phyloP scores from a whole-genome alignment of 2,888 invertebrate species.

The Stenurella melanura region DNA sequence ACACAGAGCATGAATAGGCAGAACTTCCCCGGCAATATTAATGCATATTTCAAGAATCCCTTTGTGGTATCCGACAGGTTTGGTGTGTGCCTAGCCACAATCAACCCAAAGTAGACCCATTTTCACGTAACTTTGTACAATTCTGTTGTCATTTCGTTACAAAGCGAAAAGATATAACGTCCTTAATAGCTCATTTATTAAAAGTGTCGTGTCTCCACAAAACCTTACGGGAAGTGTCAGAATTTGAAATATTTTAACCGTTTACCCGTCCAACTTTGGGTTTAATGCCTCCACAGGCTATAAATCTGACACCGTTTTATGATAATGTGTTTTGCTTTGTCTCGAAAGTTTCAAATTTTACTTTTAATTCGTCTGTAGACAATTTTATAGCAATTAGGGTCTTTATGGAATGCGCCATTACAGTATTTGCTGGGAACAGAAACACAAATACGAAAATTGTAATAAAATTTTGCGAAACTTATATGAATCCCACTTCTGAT shows the following conservation, averaged over 20 bases:
- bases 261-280: slow-evolving; percentile 24
- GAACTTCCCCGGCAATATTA: not conserved
- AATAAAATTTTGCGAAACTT: no score
- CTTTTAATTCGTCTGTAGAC: not conserved
- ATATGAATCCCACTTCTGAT: no score
- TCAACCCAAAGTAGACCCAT: slow-evolving; percentile 1
- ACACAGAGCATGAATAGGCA: not conserved
- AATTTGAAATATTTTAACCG: slow-evolving; percentile 48
- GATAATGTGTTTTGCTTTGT: slow-evolving; percentile 9
- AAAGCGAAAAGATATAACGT: slow-evolving; percentile 23
- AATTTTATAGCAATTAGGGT: not conserved
- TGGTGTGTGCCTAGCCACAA: not conserved
- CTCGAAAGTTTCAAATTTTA: slow-evolving; percentile 7
- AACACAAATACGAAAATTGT: not conserved
- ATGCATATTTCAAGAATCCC: not conserved
- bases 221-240: slow-evolving; percentile 54
- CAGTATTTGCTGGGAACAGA: not conserved
- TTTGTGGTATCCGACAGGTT: not conserved
- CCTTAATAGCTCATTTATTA: slow-evolving; percentile 38
- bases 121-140: slow-evolving; percentile 7
- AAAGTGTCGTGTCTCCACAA: slow-evolving; percentile 45
- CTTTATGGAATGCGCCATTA: not conserved
- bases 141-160: slow-evolving; percentile 12
- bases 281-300: slow-evolving; percentile 25
- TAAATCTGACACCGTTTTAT: slow-evolving; percentile 37